Base-by-base conservation (phyloP, 2,113 vertebrate species). In the Motacilla alba region DNA sequence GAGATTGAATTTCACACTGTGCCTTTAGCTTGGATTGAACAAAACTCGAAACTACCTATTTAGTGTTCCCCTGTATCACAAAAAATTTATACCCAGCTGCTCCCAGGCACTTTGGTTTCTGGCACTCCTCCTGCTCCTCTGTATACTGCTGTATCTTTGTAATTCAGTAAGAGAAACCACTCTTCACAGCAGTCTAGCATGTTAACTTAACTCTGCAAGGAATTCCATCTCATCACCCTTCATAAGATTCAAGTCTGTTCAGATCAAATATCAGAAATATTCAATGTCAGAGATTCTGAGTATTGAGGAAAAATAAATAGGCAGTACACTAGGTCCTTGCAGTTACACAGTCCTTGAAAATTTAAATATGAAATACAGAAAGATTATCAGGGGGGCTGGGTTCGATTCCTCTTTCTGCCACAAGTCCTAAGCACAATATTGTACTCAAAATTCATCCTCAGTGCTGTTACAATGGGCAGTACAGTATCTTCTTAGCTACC, bases 201-300 rank as follows among this genome's bases (percentile, higher is more conserved):
- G 13, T 11, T 10, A 31, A 35, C 22, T 47, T 37, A 72, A 58
- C 60, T 73, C 39, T 76, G 17, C 37, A 81, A 84, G 67, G 31
- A 86, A 81, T 53, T 47, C 16, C 26, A 69, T 27, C 68, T 59
- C 47, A 78, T 30, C n/a, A 20, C 20, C 52, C 63, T 62, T 81
- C 16, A 5, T 16, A 80, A 82, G 53, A 53, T 43, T 50, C 27
- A 83, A 89, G 66, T 76, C 49, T 44, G 6, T 75, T 56, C 37
- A 63, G 85, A 93, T 86, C 75, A 82, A 86, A 64, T 91, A 83
- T 47, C 81, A 73, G 33, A 80, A 85, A 81, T 89, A 95, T 43
- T 4, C 2, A 84, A 21, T 74, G 82, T 52, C 64, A 92, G 46
- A 56, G 60, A 82, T 77, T 77, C 67, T 94, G 89, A 84, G 64